Conservation (phyloP, 2,113 vertebrate genomes). For the Trachemys scripta region DNA sequence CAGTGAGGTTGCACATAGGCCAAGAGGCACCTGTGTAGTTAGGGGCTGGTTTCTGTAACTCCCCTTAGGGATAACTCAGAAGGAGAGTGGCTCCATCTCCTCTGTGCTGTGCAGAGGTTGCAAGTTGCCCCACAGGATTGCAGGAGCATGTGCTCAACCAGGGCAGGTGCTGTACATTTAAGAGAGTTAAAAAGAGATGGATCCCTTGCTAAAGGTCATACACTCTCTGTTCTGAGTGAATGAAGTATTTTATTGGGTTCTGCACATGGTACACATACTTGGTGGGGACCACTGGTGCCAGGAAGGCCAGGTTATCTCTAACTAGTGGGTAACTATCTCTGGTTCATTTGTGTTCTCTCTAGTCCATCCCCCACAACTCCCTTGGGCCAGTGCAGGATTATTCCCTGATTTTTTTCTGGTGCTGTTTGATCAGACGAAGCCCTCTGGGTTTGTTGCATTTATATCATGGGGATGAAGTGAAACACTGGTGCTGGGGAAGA, state of each 20-base stretch:
- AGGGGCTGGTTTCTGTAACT: slow-evolving; percentile 1
- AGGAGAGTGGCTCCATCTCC: background rate
- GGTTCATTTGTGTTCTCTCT: background rate
- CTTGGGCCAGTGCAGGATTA: rapidly evolving
- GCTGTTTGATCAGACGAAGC: background rate
- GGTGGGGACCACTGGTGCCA: background rate
- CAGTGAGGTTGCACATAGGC: background rate
- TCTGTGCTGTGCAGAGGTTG: rapidly evolving
- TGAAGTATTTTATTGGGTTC: rapidly evolving
- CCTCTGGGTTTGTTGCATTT: background rate
- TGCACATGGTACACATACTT: background rate
- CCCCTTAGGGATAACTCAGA: background rate
- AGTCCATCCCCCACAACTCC: background rate
- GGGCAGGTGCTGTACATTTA: background rate
- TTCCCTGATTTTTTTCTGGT: background rate
- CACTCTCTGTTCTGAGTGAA: rapidly evolving
- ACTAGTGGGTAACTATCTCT: background rate
- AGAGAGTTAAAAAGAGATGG: background rate
- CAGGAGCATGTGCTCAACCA: background rate
- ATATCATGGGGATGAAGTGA: background rate
- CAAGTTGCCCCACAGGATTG: background rate
- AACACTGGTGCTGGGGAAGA: background rate
- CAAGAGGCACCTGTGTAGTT: slow-evolving; percentile 2
- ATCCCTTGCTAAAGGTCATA: background rate
- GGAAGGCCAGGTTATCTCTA: background rate